phyloP scores from a whole-genome alignment of 2,797 vertebrate genomes.

The Catostomus latipinnis region DNA sequence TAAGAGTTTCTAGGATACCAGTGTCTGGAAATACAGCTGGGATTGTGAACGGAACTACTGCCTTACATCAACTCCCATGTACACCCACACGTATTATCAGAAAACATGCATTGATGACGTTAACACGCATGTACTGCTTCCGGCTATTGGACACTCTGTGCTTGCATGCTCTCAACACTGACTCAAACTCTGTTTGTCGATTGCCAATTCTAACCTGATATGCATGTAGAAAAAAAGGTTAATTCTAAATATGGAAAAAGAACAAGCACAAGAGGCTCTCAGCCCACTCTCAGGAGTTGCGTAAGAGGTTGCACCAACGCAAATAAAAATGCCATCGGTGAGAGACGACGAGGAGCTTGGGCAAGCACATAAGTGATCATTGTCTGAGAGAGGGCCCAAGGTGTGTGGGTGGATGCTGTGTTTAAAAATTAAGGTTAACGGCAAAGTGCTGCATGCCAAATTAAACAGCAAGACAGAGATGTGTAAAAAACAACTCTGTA shows the following conservation, averaged over 20 bases:
- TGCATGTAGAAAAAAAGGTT: conserved; percentile 21
- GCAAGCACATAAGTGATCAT: conserved; percentile 28
- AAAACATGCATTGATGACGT: conserved; percentile 22
- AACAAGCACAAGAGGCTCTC: conserved; percentile 36
- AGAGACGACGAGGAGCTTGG: conserved; percentile 20
- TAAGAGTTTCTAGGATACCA: conserved; percentile 25
- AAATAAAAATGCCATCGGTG: conserved; percentile 48
- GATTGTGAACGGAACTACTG: conserved; percentile 19
- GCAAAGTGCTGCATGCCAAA: background rate
- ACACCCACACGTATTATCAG: background rate
- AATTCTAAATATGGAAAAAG: conserved; percentile 51
- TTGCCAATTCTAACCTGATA: conserved; percentile 23
- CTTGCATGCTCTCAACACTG: conserved; percentile 17
- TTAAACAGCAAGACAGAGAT: background rate
- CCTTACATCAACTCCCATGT: conserved; percentile 37
- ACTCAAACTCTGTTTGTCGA: conserved; percentile 6
- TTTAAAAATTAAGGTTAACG: conserved; percentile 28
- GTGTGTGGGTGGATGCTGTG: conserved; percentile 4
- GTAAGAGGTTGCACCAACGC: conserved; percentile 47
- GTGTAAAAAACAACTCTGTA: conserved; percentile 1
- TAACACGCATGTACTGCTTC: background rate
- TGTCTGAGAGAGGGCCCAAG: conserved; percentile 22
- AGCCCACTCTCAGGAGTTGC: conserved; percentile 54
- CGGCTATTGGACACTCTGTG: conserved; percentile 3
- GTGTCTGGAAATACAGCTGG: conserved; percentile 18